Evolutionary conservation across 2,888 invertebrate genomes (phyloP).

Genomic region (Lithophane socia): DNA sequence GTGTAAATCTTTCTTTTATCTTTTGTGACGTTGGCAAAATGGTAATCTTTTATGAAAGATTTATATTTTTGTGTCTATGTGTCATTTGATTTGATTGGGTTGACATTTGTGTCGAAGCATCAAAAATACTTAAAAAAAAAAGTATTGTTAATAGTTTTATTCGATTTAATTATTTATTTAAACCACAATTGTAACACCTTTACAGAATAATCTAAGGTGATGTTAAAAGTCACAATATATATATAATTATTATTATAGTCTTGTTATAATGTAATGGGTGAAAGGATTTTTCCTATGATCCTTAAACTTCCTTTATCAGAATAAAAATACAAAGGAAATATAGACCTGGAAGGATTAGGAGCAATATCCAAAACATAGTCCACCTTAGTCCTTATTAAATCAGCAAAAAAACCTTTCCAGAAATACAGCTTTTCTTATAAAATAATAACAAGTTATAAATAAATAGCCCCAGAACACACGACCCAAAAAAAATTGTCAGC

Average conservation of each 20-base stretch:
- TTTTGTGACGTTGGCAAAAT: slow-evolving; percentile 32
- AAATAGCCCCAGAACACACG: slow-evolving; percentile 29
- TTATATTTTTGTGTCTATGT: background rate
- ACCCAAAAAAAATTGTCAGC: slow-evolving; percentile 75
- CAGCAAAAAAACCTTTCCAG: background rate
- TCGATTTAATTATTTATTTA: background rate
- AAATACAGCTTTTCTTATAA: slow-evolving; percentile 1
- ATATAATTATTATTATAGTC: background rate
- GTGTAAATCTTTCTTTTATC: slow-evolving; percentile 47
- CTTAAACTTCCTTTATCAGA: background rate
- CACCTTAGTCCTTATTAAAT: background rate
- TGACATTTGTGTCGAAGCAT: background rate
- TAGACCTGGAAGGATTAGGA: background rate
- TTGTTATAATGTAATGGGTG: background rate
- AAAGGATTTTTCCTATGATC: background rate
- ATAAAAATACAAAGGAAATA: background rate
- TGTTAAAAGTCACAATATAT: too few relatives aligned
- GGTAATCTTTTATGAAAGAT: slow-evolving; percentile 31
- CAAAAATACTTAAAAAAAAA: background rate
- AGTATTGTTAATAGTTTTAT: background rate
- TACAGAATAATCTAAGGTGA: too few relatives aligned
- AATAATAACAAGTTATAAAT: slow-evolving; percentile 19
- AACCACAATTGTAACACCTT: too few relatives aligned
- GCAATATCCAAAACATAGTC: background rate
- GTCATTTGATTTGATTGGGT: background rate